phyloP scores from a whole-genome alignment of 2,113 vertebrate genomes.

The Uropsilus gracilis region DNA sequence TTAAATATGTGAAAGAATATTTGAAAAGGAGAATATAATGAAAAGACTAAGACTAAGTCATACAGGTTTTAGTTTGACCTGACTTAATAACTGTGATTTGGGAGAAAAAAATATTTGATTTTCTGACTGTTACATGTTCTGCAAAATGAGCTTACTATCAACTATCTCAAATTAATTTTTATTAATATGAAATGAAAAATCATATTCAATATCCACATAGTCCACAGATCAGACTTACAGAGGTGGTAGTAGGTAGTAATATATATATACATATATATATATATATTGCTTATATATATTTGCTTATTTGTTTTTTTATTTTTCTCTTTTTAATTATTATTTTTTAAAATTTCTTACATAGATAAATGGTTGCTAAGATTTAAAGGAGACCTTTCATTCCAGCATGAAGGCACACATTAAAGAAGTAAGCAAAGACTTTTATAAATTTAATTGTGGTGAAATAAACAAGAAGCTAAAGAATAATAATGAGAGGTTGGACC shows the following conservation, averaged over 20 bases:
- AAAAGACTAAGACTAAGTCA: neutral
- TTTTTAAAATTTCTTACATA: too few species aligned
- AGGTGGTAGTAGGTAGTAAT: neutral
- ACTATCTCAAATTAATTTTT: neutral
- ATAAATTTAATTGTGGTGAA: neutral
- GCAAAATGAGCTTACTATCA: neutral
- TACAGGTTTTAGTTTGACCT: neutral
- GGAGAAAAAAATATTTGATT: neutral
- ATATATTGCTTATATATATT: too few species aligned
- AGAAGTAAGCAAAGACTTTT: neutral
- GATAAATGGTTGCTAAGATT: too few species aligned
- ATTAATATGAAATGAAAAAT: neutral
- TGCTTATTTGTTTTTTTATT: too few species aligned
- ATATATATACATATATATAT: too few species aligned
- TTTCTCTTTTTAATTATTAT: too few species aligned
- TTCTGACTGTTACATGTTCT: neutral
- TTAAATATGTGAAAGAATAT: neutral
- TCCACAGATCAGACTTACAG: neutral
- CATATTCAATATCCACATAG: neutral
- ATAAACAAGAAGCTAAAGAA: neutral
- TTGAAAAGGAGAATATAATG: neutral
- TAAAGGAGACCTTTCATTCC: neutral
- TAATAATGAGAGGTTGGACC: neutral
- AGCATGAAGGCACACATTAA: neutral
- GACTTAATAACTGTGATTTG: neutral